A percentile compares a stretch with the other conserved stretches of the same genome.
phyloP scores from a whole-genome alignment of 2,113 vertebrate species.

The Connochaetes taurinus region DNA sequence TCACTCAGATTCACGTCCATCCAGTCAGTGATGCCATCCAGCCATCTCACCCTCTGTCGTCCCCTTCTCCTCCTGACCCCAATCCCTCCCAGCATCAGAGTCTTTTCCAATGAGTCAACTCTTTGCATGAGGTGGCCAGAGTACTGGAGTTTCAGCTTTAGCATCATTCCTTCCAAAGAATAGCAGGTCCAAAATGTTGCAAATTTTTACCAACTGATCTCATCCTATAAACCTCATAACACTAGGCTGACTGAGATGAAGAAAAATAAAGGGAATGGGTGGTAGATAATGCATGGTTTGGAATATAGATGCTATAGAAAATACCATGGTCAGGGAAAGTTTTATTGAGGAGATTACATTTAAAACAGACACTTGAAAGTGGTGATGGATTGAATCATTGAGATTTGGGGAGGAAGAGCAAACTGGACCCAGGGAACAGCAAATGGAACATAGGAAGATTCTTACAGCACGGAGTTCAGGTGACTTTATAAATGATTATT shows the following conservation, averaged over 20 bases:
- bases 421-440: background rate
- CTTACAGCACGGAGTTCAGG: background rate
- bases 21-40: no score
- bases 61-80: no score
- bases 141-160: no score
- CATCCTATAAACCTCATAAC: background rate
- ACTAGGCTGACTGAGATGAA: background rate
- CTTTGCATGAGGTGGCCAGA: no score
- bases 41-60: no score
- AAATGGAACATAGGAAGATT: background rate
- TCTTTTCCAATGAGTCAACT: no score
- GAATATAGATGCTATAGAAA: background rate
- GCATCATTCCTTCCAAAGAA: no score
- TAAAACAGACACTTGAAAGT: background rate
- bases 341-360: background rate
- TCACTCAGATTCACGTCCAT: no score
- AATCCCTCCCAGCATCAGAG: no score
- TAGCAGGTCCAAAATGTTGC: background rate
- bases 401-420: background rate
- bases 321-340: background rate
- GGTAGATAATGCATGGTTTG: background rate
- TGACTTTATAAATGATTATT: background rate
- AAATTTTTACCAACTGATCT: background rate
- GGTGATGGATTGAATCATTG: background rate
- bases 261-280: background rate